Evolutionary conservation across 2,113 vertebrate genomes (phyloP).

Genomic region (Mionectes macconnelli): DNA sequence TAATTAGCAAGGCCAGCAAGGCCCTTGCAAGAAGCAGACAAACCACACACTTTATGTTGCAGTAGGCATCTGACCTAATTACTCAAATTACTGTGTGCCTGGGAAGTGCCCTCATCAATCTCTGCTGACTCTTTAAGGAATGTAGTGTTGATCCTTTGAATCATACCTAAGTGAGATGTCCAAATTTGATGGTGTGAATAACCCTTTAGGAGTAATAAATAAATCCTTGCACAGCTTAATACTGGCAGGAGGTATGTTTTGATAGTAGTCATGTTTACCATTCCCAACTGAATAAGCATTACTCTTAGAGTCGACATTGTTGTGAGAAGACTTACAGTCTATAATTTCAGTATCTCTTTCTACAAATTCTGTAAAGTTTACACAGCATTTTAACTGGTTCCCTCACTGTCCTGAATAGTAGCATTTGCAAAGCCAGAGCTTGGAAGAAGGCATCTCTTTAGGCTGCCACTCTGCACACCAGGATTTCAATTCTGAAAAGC

Average conservation of each 20-base stretch:
- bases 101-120: neutral
- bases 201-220: constrained; percentile 35
- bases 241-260: constrained; percentile 16
- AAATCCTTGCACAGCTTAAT: neutral
- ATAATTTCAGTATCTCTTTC: neutral
- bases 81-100: neutral
- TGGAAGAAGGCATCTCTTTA: neutral
- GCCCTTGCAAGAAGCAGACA: neutral
- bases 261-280: constrained; percentile 14
- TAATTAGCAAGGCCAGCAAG: neutral
- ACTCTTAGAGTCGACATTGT: neutral
- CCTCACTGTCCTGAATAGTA: neutral
- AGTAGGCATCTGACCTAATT: constrained; percentile 7
- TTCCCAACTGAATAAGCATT: constrained; percentile 1
- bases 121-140: neutral
- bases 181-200: constrained; percentile 28
- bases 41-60: neutral
- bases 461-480: neutral
- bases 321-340: neutral
- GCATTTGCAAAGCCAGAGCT: neutral
- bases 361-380: neutral
- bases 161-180: constrained; percentile 32
- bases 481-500: neutral
- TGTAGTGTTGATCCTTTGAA: neutral
- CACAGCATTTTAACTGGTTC: neutral